These are phyloP conservation scores for Rhyzopertha dominica DNA, from an alignment of 1,140 invertebrate species.

Conservation along the genomic window DNA sequence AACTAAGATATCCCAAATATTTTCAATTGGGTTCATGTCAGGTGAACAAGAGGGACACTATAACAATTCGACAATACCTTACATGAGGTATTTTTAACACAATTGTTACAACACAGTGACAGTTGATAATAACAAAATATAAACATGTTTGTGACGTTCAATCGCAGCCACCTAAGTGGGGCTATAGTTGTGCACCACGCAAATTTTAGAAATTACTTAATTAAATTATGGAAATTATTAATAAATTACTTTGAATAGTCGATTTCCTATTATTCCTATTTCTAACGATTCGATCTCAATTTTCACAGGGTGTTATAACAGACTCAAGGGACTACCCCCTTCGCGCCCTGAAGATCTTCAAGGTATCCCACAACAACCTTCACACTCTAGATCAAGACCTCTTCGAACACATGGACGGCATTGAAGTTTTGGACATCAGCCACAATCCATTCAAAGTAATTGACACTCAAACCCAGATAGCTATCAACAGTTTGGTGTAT, in stretches of 20 bases:
- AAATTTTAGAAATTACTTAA: background rate
- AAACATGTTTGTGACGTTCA: too few species aligned
- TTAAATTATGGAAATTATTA: constrained; percentile 1
- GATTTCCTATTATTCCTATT: background rate
- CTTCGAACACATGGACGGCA: constrained; percentile 60
- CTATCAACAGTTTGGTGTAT: constrained; percentile 56
- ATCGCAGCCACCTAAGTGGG: too few species aligned
- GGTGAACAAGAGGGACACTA: too few species aligned
- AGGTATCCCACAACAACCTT: constrained; percentile 60
- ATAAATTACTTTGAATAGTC: background rate
- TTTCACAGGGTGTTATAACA: constrained; percentile 55
- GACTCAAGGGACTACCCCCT: constrained; percentile 57
- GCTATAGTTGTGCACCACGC: too few species aligned
- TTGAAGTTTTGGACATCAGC: constrained; percentile 61
- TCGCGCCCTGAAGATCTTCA: constrained; percentile 53
- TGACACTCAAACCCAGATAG: constrained; percentile 54
- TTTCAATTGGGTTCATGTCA: too few species aligned
- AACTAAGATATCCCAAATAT: too few species aligned
- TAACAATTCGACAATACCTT: too few species aligned
- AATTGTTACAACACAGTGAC: too few species aligned
- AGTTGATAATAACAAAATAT: too few species aligned
- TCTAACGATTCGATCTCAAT: background rate
- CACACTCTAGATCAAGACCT: constrained; percentile 62
- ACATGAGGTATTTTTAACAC: too few species aligned
- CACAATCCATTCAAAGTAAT: constrained; percentile 62